Evolutionary conservation across 2,888 invertebrate genomes (phyloP).

Genomic region (Hemistola chrysoprasaria): DNA sequence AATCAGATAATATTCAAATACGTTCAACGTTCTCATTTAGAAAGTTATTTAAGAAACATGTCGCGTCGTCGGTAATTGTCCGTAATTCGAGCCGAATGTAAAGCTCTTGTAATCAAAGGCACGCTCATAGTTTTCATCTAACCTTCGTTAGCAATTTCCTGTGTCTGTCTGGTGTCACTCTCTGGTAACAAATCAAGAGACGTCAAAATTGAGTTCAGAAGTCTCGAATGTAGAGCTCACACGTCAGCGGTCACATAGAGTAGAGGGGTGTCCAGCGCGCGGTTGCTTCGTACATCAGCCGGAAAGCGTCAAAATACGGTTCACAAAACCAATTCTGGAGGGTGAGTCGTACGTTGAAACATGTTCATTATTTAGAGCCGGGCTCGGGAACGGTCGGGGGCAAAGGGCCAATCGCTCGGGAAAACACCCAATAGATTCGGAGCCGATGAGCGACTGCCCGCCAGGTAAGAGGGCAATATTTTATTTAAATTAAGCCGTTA

Average conservation of each 20-base stretch:
- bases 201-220: slow-evolving; percentile 31
- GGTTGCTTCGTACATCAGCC: slow-evolving; percentile 53
- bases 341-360: slow-evolving; percentile 57
- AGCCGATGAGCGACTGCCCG: slow-evolving; percentile 52
- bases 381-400: slow-evolving; percentile 43
- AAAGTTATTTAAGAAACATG: no score
- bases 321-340: slow-evolving; percentile 67
- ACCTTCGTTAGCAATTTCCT: slow-evolving; percentile 36
- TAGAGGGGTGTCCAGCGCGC: slow-evolving; percentile 33
- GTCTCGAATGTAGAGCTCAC: slow-evolving; percentile 30
- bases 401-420: slow-evolving; percentile 56
- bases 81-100: slow-evolving; percentile 18
- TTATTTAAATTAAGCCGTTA: slow-evolving; percentile 63
- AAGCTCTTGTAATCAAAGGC: slow-evolving; percentile 25
- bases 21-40: no score
- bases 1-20: no score
- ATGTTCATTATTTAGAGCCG: slow-evolving; percentile 68
- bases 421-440: slow-evolving; percentile 60
- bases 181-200: slow-evolving; percentile 32
- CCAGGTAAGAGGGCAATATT: slow-evolving; percentile 60
- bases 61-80: slow-evolving; percentile 3
- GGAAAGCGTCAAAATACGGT: slow-evolving; percentile 63
- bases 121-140: slow-evolving; percentile 33
- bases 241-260: slow-evolving; percentile 39
- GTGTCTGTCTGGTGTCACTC: slow-evolving; percentile 28